phyloP scores from a whole-genome alignment of 2,113 vertebrate genomes.

The Epinephelus cyanopodus region DNA sequence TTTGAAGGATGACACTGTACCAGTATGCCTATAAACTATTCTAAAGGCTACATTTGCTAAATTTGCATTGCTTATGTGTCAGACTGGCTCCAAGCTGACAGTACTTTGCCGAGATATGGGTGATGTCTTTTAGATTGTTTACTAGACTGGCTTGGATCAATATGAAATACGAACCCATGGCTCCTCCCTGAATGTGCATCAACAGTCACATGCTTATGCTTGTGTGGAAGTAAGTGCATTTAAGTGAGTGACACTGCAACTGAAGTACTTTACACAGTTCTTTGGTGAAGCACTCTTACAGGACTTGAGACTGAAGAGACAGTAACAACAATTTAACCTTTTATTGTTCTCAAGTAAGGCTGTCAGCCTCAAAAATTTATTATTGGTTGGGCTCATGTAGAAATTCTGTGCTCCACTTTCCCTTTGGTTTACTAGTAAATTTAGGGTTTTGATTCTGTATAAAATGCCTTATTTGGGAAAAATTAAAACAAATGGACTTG shows the following conservation, averaged over 20 bases:
- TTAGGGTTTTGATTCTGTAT: too few species aligned
- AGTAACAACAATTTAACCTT: neutral
- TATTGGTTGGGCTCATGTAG: neutral
- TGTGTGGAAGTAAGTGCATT: conserved; percentile 9
- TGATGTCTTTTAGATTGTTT: conserved; percentile 16
- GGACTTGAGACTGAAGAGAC: neutral
- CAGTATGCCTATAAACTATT: neutral
- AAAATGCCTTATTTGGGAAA: too few species aligned
- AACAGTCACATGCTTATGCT: conserved; percentile 41
- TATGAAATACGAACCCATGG: conserved; percentile 62
- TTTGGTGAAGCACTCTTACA: neutral
- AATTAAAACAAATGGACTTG: too few species aligned
- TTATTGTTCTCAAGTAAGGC: neutral
- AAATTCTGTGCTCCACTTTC: neutral
- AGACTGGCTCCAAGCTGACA: neutral
- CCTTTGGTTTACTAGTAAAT: neutral
- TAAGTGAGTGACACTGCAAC: neutral
- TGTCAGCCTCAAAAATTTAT: neutral
- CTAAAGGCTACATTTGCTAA: neutral
- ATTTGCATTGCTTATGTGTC: neutral
- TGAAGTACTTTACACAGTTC: neutral
- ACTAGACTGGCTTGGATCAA: conserved; percentile 50
- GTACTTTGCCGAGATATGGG: neutral
- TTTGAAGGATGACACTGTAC: neutral
- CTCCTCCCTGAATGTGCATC: conserved; percentile 51